Percentiles rank a stretch among this genome's conserved stretches.
Conservation (phyloP, 2,113 vertebrate genomes). For the Circaetus cinerascens region DNA sequence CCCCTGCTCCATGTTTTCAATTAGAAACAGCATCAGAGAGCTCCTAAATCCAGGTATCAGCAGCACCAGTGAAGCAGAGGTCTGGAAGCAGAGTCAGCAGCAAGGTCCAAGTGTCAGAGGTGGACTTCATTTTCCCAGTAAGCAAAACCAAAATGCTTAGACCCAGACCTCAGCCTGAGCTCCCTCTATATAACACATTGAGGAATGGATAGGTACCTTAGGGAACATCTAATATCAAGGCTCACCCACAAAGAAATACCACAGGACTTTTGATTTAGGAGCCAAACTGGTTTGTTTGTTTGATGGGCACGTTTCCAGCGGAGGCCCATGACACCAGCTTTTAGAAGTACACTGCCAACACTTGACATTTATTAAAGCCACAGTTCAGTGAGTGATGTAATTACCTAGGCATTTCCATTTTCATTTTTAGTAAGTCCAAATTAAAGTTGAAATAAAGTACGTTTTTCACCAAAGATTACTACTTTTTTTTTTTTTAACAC, state of each 20-base stretch:
- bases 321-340: neutral
- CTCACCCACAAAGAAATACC: neutral
- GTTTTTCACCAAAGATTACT: neutral
- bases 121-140: neutral
- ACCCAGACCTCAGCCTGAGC: neutral
- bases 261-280: neutral
- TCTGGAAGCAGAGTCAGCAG: neutral
- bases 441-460: neutral
- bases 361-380: neutral
- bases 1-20: rapidly evolving
- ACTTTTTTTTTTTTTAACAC: neutral
- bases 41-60: neutral
- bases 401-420: neutral
- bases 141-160: neutral
- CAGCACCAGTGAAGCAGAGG: neutral
- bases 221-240: neutral
- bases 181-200: rapidly evolving
- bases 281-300: neutral
- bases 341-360: neutral
- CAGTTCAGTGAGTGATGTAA: neutral
- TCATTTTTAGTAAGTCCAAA: neutral
- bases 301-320: neutral
- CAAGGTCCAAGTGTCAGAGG: neutral
- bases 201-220: neutral
- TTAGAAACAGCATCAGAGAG: neutral